Evolutionary conservation across 2,113 vertebrate genomes (phyloP).

Genomic region (Urocolius indicus): DNA sequence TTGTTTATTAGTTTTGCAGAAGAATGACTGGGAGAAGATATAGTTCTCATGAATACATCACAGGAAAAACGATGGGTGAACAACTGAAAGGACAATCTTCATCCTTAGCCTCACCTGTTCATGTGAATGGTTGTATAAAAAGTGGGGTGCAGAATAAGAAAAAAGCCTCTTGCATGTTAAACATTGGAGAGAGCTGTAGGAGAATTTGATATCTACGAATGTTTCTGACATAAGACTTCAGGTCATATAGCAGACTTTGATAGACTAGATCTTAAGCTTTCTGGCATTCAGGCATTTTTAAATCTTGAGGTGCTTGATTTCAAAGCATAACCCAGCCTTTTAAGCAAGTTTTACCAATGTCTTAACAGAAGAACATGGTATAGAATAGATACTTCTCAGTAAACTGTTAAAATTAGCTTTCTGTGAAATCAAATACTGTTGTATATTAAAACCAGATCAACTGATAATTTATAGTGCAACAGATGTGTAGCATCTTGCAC

Average conservation of each 20-base stretch:
- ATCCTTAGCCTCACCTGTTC: background rate
- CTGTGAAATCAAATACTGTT: slow-evolving; percentile 11
- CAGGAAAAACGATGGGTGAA: background rate
- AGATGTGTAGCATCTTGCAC: background rate
- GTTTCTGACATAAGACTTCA: background rate
- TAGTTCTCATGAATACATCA: background rate
- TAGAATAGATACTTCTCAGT: background rate
- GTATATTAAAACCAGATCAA: background rate
- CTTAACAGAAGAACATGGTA: background rate
- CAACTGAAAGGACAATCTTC: background rate
- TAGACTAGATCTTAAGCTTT: background rate
- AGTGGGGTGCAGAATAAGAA: background rate
- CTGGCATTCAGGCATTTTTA: background rate
- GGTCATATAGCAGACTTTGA: background rate
- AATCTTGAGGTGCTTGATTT: background rate
- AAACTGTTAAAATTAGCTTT: background rate
- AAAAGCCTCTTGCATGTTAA: background rate
- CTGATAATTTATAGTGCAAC: background rate
- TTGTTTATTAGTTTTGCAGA: background rate
- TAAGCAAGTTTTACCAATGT: background rate
- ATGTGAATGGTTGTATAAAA: background rate
- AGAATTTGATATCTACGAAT: background rate
- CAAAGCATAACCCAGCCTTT: background rate
- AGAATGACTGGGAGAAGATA: background rate
- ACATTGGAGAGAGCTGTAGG: background rate